Evolutionary conservation across 2,888 invertebrate species (phyloP).

Genomic region (Maniola hyperantus): DNA sequence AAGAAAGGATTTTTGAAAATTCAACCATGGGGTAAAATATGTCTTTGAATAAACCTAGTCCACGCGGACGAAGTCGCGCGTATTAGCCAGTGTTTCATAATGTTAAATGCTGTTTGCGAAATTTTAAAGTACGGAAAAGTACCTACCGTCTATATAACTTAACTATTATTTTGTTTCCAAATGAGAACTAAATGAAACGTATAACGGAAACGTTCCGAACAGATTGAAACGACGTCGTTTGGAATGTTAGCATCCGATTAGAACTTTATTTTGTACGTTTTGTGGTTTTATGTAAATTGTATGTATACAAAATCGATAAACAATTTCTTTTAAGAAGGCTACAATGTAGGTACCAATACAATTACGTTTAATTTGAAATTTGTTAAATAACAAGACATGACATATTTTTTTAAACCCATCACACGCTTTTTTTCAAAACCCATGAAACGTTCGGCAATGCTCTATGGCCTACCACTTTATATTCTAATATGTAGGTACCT

Average conservation of each 20-base stretch:
- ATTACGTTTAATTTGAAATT: background rate
- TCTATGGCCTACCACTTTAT: too few species aligned
- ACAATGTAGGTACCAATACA: background rate
- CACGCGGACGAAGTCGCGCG: too few species aligned
- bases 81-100: too few species aligned
- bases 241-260: conserved; percentile 30
- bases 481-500: too few species aligned
- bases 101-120: too few species aligned
- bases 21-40: too few species aligned
- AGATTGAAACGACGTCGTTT: conserved; percentile 21
- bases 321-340: background rate
- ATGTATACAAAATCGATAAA: conserved; percentile 24
- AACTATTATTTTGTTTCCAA: conserved; percentile 1
- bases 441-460: too few species aligned
- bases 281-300: conserved; percentile 31
- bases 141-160: background rate
- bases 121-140: background rate
- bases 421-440: too few species aligned
- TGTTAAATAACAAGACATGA: too few species aligned
- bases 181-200: background rate
- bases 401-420: too few species aligned
- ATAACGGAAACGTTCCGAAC: background rate
- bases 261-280: conserved; percentile 31
- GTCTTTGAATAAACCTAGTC: too few species aligned
- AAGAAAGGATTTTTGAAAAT: too few species aligned